phyloP scores from a whole-genome alignment of 1,140 invertebrate genomes.

The Bombus pascuorum region DNA sequence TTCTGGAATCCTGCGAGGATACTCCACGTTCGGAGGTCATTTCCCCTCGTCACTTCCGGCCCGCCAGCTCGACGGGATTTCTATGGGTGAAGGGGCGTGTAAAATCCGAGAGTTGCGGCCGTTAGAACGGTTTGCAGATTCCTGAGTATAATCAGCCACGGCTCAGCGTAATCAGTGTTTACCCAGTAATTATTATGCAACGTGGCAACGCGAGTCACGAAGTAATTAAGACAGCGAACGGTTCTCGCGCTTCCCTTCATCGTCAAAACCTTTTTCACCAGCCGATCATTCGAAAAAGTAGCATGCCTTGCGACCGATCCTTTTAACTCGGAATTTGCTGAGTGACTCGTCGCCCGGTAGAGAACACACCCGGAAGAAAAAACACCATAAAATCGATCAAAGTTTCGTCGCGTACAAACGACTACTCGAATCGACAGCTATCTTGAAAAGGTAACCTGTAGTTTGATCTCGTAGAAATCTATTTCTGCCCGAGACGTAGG shows the following conservation, averaged over 20 bases:
- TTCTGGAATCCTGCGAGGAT: constrained; percentile 35
- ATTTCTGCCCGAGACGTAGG: neutral
- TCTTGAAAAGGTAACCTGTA: too few species aligned
- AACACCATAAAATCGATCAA: neutral
- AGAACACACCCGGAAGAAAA: too few species aligned
- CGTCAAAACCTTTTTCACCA: too few species aligned
- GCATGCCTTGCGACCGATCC: neutral
- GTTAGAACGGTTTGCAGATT: constrained; percentile 42
- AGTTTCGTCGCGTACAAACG: too few species aligned
- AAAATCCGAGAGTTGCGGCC: constrained; percentile 44
- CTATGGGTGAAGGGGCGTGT: constrained; percentile 15
- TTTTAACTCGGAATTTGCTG: neutral
- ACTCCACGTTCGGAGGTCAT: constrained; percentile 44
- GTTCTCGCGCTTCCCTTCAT: neutral
- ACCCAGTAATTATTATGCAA: constrained; percentile 47
- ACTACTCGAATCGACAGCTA: too few species aligned
- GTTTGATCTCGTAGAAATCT: too few species aligned
- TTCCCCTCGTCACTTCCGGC: constrained; percentile 67
- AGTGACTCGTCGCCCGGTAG: too few species aligned
- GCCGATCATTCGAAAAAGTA: neutral
- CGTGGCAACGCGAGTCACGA: constrained; percentile 26
- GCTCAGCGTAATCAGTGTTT: constrained; percentile 54
- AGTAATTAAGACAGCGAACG: constrained; percentile 51
- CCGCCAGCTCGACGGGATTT: constrained; percentile 58
- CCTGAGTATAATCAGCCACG: constrained; percentile 51